Base-by-base conservation (phyloP, 2,113 vertebrate genomes). In the Pardalotus punctatus region DNA sequence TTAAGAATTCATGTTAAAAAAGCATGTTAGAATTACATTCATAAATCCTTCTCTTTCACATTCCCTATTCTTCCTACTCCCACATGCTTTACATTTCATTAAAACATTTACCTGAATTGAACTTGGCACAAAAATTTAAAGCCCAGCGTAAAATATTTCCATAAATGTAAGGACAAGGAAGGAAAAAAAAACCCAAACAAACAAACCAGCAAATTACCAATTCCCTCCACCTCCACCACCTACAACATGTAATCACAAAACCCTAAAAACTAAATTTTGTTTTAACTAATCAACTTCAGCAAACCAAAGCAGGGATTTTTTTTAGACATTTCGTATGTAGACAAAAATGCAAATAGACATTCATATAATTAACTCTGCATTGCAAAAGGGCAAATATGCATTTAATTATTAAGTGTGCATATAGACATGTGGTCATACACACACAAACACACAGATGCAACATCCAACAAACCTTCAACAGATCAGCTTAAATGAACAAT, bases 61-160 rank as follows among this genome's bases (percentile, higher is more conserved):
- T 60, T 85, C 40, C 23, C 17, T 80, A 43, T 43, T 82, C 40
- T n/a, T 91, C 61, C 48, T 85, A 54, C 19, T 90, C 35, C 24
- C 65, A 93, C 14, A 78, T 27, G 40, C 48, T 91, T 89, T 54
- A 69, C 2, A 72, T 86, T 92, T 81, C 43, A 71, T 42, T 79
- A 67, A 74, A 91, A 60, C 22, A 79, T 79, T 94, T 87, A 91
- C 91, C 84, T 65, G 65, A 93, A 51, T 31, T 93, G 89, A 91
- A 95, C 56, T 87, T 72, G 36, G 86, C 51, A 91, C 17, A 58
- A 60, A 81, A 86, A 79, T 38, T 51, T 43, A 47, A 88, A 91
- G 31, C 24, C 14, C 38, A 74, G 22, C 81, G 12, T 65, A 83
- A 78, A 91, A 78, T 31, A 86, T 10, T 78, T 83, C 22, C n/a